Percentiles rank a stretch among this genome's conserved stretches.
Conservation (phyloP, 2,888 invertebrate genomes). For the Steromphala cineraria region DNA sequence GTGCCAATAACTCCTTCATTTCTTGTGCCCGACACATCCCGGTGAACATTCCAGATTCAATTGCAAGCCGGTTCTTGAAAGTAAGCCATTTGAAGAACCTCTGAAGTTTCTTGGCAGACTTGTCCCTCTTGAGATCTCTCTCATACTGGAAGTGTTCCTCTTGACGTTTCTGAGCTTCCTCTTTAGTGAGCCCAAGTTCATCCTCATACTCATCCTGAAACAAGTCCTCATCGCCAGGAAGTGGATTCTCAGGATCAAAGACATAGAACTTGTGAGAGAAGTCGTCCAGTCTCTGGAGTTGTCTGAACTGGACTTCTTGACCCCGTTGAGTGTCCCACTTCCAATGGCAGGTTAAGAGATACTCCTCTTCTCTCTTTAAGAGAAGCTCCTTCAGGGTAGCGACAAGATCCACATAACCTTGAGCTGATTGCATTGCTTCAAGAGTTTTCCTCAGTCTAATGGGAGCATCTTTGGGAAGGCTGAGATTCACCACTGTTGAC, state of each 20-base stretch:
- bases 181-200: constrained; percentile 36
- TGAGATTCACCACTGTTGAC: constrained; percentile 32
- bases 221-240: not conserved
- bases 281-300: constrained; percentile 10
- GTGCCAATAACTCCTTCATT: constrained; percentile 29
- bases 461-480: constrained; percentile 32
- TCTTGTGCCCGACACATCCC: not conserved
- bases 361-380: constrained; percentile 34
- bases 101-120: constrained; percentile 33
- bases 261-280: not conserved
- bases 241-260: not conserved
- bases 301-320: not conserved
- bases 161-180: constrained; percentile 32
- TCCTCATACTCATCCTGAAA: constrained; percentile 24
- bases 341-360: constrained; percentile 40
- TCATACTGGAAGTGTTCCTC: constrained; percentile 26
- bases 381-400: constrained; percentile 31
- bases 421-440: constrained; percentile 26
- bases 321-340: constrained; percentile 4
- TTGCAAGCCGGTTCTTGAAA: constrained; percentile 1
- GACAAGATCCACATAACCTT: constrained; percentile 39
- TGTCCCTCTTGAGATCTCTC: constrained; percentile 15
- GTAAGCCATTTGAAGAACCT: constrained; percentile 27
- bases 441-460: constrained; percentile 34
- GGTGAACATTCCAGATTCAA: not conserved